Base-by-base conservation (phyloP, 2,113 vertebrate genomes). In the Isurus oxyrinchus region DNA sequence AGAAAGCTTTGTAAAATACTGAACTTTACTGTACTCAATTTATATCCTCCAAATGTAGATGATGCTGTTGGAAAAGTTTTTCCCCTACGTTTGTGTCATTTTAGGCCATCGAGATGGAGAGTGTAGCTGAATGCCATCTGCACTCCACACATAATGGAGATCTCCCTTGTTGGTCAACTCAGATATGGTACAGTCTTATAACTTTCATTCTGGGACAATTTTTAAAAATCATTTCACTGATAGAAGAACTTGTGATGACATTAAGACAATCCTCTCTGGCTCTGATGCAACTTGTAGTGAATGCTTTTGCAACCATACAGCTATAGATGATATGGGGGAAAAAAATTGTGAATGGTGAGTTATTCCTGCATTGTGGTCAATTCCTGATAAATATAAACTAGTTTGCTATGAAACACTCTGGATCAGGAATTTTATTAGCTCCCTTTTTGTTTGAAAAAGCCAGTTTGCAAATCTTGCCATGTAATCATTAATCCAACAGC, bases 401-500 rank as follows among this genome's bases (percentile, higher is more conserved):
- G 23, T 94, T 94, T 95, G 67, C 44, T 35, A 67, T 66, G 23
- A 69, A 95, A 69, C 7, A 19, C 16, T 69, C 44, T 27, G 14
- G 11, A 55, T 95, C 40, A 53, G 66, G 5, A 69, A 95, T 19
- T 72, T 59, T 2, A 72, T 69, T 55, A 27, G 13, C 19, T 95
- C 23, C 44, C 0, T 72, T 69, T 95, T 61, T 67, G 44, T 95
- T 31, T 72, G 6, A 91, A 57, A 55, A 25, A 53, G 67, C 66
- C 67, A 72, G 49, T 35, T 95, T 72, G 44, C 66, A 72, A 35
- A 95, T 55, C 27, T 23, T 55, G 19, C 21, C 49, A 27, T 72
- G 72, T 76, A 95, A 95, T 72, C 94, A 72, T 13, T 69, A 69
- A 95, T 53, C 93, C 91, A 63, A n/a, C 59, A 94, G 40, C 27